Percentiles rank a stretch among this genome's conserved stretches.
Conservation (phyloP, 2,797 vertebrate species). For the Enteromius treurensis region DNA sequence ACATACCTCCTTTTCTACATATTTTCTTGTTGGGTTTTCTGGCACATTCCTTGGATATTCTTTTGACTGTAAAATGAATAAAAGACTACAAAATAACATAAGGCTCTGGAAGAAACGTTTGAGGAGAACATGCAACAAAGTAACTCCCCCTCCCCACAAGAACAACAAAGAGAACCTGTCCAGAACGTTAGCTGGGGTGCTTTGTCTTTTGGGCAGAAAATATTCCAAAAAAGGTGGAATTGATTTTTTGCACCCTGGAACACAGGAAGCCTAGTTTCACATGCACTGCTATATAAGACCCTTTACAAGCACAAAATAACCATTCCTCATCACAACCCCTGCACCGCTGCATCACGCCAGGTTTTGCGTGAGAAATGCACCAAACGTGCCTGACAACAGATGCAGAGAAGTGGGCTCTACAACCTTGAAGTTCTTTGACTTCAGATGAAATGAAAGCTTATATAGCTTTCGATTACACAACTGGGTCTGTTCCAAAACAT, state of each 20-base stretch:
- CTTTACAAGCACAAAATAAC: slow-evolving; percentile 76
- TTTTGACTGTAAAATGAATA: slow-evolving; percentile 99
- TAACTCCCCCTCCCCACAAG: slow-evolving; percentile 74
- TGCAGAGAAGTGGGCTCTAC: slow-evolving; percentile 28
- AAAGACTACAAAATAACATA: slow-evolving; percentile 99
- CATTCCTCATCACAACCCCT: slow-evolving; percentile 11
- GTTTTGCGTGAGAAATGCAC: slow-evolving; percentile 8
- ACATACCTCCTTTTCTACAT: slow-evolving; percentile 99
- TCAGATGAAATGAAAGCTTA: neutral
- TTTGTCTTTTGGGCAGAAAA: slow-evolving; percentile 51
- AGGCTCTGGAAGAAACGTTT: slow-evolving; percentile 86
- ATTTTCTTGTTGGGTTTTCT: slow-evolving; percentile 99
- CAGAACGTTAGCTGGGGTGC: slow-evolving; percentile 72
- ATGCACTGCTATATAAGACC: slow-evolving; percentile 87
- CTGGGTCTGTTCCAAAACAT: slow-evolving; percentile 24
- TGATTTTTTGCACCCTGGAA: slow-evolving; percentile 81
- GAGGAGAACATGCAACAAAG: slow-evolving; percentile 93
- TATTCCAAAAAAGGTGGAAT: slow-evolving; percentile 78
- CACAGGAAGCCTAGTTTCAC: slow-evolving; percentile 84
- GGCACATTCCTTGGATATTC: slow-evolving; percentile 99
- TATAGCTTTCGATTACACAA: neutral
- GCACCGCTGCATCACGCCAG: slow-evolving; percentile 23
- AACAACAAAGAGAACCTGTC: slow-evolving; percentile 78
- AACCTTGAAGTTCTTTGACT: neutral
- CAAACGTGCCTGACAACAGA: slow-evolving; percentile 47